Evolutionary conservation across 2,888 invertebrate species (phyloP), one percentile per base, ranked within the genome.

Genomic region (Apamea anceps): DNA sequence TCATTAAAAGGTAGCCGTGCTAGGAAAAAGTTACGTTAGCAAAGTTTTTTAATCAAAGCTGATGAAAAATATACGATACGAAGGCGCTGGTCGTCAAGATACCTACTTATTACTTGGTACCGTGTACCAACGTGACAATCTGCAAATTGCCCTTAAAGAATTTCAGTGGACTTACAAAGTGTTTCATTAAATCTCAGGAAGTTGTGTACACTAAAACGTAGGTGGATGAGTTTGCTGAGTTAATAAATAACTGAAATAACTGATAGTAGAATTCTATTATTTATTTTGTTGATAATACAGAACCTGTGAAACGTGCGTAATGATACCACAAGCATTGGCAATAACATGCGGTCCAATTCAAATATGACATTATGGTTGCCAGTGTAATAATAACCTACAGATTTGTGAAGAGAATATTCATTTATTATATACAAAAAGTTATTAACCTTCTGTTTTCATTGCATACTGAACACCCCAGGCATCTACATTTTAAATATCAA

Each of bases 1-100:
- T 90, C 90, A 92, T 90, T 90, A 89, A 89, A 91, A 91, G 81
- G 88, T 87, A 88, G 85, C 90, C 77, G 82, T 84, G 77, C 78
- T 82, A 77, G 80, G 88, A 82, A 87, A 91, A 92, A 92, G 92
- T 93, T 90, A 84, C 85, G 87, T 87, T 86, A 84, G 83, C 85
- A 92, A 94, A 94, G 92, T 94, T 94, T 94, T 94, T 94, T 94
- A 94, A 94, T 94, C 94, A 94, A 92, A 91, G 90, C 90, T 92
- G 92, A 93, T 93, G 93, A 93, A 92, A 93, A 93, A 93, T 92
- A 92, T 91, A 90, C 90, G 90, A 89, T 86, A 86, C 88, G 77
- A 77, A 81, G 81, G 84, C 87, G 81, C 67, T 81, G 84, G 81
- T 82, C 84, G 82, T 84, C 86, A 81, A 83, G 81, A 77, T 87